Base-by-base conservation (phyloP, 2,113 vertebrate genomes). In the Brachyistius frenatus region DNA sequence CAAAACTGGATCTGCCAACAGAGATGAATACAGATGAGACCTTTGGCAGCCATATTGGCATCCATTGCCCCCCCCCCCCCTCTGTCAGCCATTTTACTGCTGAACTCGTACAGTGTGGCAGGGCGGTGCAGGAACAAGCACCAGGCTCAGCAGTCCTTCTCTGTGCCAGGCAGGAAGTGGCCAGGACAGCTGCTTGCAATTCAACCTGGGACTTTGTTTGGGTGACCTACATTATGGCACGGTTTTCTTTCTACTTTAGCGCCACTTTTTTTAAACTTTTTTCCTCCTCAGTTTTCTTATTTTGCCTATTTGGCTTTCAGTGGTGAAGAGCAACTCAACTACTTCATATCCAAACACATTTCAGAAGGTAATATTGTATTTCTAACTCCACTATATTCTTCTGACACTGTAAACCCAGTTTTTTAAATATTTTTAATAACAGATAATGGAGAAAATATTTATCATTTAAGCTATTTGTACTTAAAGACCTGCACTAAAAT, bases 101-200 rank as follows among this genome's bases (percentile, higher is more conserved):
- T 84, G 87, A 85, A 87, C 79, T 68, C 31, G 1, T 78, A 23
- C 75, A 46, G 71, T 71, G 36, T 55, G 76, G 37, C 69, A 53
- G 84, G 84, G 88, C 7, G 63, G 63, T 35, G 69, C 72, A 76
- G 64, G 73, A 78, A 58, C 87, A 87, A 76, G 78, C 74, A 31
- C 79, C 66, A 0, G 66, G 76, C 80, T 87, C 88, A 84, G 88
- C 88, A 86, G 76, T 85, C 41, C 74, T 56, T 56, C 83, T 73
- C 81, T 66, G 36, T 80, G 85, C 90, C 82, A 82, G 88, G 88
- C 88, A 91, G 92, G 92, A 93, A 92, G 90, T 86, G 89, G 92
- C 84, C 83, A 53, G 78, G 88, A 80, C 91, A 92, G 92, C 91
- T 92, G 91, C 83, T 84, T 89, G 87, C 80, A 93, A 89, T 93